phyloP scores from a whole-genome alignment of 2,113 vertebrate species.

The Pseudorhombus dupliciocellatus region DNA sequence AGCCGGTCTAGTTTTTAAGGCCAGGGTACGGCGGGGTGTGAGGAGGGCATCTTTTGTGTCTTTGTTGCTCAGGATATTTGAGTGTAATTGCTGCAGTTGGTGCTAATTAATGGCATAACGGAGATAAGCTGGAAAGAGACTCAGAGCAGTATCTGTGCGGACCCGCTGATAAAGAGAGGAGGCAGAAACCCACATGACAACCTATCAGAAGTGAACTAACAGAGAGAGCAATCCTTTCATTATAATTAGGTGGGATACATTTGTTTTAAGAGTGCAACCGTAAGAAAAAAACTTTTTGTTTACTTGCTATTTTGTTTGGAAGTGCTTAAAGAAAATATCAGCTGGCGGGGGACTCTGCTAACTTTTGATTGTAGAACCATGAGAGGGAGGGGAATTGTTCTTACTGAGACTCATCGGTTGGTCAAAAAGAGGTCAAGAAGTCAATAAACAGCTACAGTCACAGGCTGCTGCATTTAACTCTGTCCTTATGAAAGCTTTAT shows the following conservation, averaged over 20 bases:
- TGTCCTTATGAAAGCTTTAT: neutral
- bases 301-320: conserved; percentile 27
- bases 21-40: conserved; percentile 19
- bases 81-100: conserved; percentile 74
- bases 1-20: conserved; percentile 65
- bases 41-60: conserved; percentile 65
- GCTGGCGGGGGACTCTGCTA: conserved; percentile 11
- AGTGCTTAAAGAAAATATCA: conserved; percentile 19
- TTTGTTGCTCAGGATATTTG: conserved; percentile 73
- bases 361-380: neutral
- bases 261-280: conserved; percentile 21
- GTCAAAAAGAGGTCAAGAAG: conserved; percentile 16
- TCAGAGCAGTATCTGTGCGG: conserved; percentile 63
- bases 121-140: conserved; percentile 73
- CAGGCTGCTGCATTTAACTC: conserved; percentile 4
- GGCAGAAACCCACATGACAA: conserved; percentile 64
- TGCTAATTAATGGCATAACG: conserved; percentile 72
- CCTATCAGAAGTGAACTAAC: conserved; percentile 59
- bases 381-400: neutral
- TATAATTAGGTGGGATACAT: conserved; percentile 65
- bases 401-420: neutral
- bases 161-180: conserved; percentile 74
- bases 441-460: neutral
- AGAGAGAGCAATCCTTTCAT: conserved; percentile 50
- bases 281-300: conserved; percentile 45